phyloP scores from a whole-genome alignment of 2,797 vertebrate genomes.

The Muraenolepis orangiensis region DNA sequence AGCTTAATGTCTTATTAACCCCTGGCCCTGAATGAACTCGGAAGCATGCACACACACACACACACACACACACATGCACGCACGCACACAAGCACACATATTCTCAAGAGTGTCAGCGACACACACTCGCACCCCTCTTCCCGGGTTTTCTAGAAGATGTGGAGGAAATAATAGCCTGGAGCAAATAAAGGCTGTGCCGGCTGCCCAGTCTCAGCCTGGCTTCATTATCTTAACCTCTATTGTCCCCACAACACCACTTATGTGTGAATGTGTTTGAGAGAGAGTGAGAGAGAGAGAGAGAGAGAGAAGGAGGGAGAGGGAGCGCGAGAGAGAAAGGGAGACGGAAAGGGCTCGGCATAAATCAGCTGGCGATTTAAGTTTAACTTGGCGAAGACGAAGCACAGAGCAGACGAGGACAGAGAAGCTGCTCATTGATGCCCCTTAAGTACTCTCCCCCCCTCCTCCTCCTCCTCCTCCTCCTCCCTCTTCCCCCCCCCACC shows the following conservation, averaged over 20 bases:
- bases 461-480: not conserved
- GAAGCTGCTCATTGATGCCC: slow-evolving; percentile 56
- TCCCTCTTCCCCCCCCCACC: not conserved
- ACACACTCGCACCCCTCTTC: not conserved
- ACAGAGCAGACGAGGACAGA: slow-evolving; percentile 28
- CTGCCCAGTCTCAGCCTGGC: slow-evolving; percentile 22
- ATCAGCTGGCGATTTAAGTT: slow-evolving; percentile 65
- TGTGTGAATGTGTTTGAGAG: not conserved
- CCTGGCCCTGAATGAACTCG: slow-evolving; percentile 16
- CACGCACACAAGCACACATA: not conserved
- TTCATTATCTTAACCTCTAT: slow-evolving; percentile 53
- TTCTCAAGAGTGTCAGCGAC: too few species aligned
- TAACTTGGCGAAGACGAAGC: slow-evolving; percentile 58
- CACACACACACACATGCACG: too few species aligned
- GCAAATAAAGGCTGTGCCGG: slow-evolving; percentile 26
- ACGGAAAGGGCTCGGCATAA: slow-evolving; percentile 36
- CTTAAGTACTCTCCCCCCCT: slow-evolving; percentile 50
- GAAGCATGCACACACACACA: not conserved
- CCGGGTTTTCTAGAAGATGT: slow-evolving; percentile 13
- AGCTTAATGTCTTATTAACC: slow-evolving; percentile 44
- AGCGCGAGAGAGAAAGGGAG: too few species aligned
- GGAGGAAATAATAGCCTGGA: slow-evolving; percentile 23
- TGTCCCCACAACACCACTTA: slow-evolving; percentile 37
- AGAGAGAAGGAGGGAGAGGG: too few species aligned
- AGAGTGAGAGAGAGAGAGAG: too few species aligned